Evolutionary conservation across 2,113 vertebrate genomes (phyloP), one percentile per base, ranked within the genome.

Genomic region (Prolemur simus): DNA sequence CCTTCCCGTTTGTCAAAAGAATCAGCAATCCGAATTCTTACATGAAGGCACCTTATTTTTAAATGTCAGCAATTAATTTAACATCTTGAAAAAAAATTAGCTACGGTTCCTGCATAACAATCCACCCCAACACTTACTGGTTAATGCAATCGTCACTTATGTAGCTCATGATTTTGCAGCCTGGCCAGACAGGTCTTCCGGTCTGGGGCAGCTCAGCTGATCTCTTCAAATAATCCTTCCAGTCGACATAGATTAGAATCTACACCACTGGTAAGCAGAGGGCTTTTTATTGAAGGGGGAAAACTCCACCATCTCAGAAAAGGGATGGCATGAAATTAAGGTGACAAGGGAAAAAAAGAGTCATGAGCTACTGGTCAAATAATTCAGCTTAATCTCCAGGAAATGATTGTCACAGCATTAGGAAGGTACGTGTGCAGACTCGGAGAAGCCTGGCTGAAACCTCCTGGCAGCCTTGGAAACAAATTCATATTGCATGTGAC

Each of bases 251-350:
- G 86, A 86, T 49, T 37, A 93, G 92, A 93, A 42, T 42, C 45
- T 0, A 56, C 17, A 3, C 45, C 10, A 0, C 77, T 13, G 4
- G 60, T 76, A 10, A 49, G 87, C 37, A 20, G 37, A 27, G 56
- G 29, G 63, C 69, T 73, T 96, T 42, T 37, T 60, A 29, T 4
- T 0, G 5, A 47, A 88, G 21, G 73, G 74, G 60, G 82, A 91
- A 88, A 87, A 66, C 18, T 14, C 73, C 5, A 37, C 52, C 18
- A 17, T 14, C 37, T 73, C 54, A 29, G 82, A 49, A 89, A 87
- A 89, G 64, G 64, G 64, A 34, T 39, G 87, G 84, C 89, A 76
- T 91, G 94, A 94, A 95, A 93, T 93, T 42, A 80, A 89, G 64
- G 80, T 39, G 93, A 96, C 89, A 78, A 82, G 82, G 54, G 29